Evolutionary conservation across 1,140 invertebrate species (phyloP).

Genomic region (Teleopsis dalmanni): DNA sequence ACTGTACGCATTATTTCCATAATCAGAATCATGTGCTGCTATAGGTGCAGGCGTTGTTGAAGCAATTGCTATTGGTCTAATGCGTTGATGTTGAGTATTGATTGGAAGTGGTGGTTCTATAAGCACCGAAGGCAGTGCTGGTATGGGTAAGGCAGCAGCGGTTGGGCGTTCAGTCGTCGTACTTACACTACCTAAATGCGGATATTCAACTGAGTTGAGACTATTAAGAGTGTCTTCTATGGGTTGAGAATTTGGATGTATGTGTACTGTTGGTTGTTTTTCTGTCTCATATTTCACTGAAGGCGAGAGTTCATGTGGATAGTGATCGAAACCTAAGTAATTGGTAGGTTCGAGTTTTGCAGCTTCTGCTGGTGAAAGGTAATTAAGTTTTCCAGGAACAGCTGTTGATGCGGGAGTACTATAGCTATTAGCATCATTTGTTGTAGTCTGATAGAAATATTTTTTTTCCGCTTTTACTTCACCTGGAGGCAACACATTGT

Average conservation of each 20-base stretch:
- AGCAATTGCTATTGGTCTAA: constrained; percentile 27
- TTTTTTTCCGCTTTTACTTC: no score
- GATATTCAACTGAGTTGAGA: not conserved
- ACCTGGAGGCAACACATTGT: no score
- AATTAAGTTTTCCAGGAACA: constrained; percentile 31
- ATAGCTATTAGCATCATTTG: not conserved
- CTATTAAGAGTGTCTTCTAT: not conserved
- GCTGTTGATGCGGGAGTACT: constrained; percentile 29
- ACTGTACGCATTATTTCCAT: constrained; percentile 8
- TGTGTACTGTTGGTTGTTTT: not conserved
- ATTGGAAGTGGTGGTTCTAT: constrained; percentile 29
- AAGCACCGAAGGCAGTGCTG: constrained; percentile 27
- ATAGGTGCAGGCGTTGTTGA: constrained; percentile 27
- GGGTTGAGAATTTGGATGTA: not conserved
- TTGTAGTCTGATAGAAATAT: no score
- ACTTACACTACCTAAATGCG: not conserved
- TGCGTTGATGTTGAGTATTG: constrained; percentile 17
- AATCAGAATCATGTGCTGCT: constrained; percentile 12
- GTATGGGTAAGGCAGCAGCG: constrained; percentile 37
- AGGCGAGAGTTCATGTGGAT: constrained; percentile 33
- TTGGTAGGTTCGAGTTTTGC: constrained; percentile 31
- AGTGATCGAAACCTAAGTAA: constrained; percentile 39
- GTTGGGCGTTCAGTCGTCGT: constrained; percentile 33
- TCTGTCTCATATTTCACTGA: not conserved
- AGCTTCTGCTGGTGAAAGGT: constrained; percentile 41